Evolutionary conservation across 2,888 invertebrate species (phyloP).

Genomic region (Drepanosiphum platanoidis): DNA sequence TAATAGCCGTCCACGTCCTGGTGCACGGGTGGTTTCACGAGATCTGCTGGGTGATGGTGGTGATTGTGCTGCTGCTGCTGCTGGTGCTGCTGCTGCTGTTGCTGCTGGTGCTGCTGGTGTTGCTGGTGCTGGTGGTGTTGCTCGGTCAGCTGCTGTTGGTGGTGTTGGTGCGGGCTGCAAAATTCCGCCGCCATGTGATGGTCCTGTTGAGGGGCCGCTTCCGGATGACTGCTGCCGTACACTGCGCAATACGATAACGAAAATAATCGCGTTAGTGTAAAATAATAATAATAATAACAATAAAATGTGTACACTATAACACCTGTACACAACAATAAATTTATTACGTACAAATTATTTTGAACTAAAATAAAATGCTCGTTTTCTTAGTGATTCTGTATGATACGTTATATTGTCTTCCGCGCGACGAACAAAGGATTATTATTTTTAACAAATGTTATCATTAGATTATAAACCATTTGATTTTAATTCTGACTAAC

Average conservation of each 20-base stretch:
- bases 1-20: conserved; percentile 38
- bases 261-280: no score
- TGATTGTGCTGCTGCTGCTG: background rate
- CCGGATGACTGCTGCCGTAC: conserved; percentile 42
- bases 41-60: background rate
- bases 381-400: no score
- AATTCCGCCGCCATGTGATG: conserved; percentile 43
- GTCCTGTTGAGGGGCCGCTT: conserved; percentile 15
- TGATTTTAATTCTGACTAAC: no score
- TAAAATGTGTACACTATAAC: no score
- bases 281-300: background rate
- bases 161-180: conserved; percentile 27
- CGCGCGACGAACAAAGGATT: no score
- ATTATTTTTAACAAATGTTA: no score
- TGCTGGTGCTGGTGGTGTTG: background rate
- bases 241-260: conserved; percentile 20
- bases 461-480: no score
- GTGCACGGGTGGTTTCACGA: conserved; percentile 11
- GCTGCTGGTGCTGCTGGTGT: background rate
- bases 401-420: no score
- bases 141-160: conserved; percentile 12
- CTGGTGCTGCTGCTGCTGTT: background rate
- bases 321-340: no score
- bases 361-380: background rate
- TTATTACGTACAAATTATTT: no score